Evolutionary conservation across 2,113 vertebrate genomes (phyloP), one percentile per base, ranked within the genome.

Genomic region (Oriolus oriolus): DNA sequence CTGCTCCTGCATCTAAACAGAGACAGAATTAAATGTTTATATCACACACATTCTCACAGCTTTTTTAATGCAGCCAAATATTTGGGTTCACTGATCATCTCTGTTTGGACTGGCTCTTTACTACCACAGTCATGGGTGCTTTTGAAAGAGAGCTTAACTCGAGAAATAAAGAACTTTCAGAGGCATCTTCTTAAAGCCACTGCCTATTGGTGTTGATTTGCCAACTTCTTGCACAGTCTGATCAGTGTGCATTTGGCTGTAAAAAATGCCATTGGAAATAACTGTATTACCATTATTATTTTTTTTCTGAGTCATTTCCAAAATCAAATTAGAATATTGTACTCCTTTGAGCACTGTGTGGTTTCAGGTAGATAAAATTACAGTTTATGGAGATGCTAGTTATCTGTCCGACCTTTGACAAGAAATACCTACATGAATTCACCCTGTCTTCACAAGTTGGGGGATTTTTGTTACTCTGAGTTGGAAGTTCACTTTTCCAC

Each of bases 1-100:
- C 96, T 70, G 97, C 97, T 91, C 96, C 97, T 92, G 96, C 97
- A 97, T 97, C 98, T 98, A 94, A 88, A 83, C 82, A 64, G 47
- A 76, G 19, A 65, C n/a, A 92, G 73, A 93, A 76, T 84, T 14
- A 84, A 70, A 88, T 2, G 10, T 74, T 93, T 77, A 31, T 27
- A 66, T 8, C 21, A 81, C 31, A 61, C 12, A 31, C 13, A 44
- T 61, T 88, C 50, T 83, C 22, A 74, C 7, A 68, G 22, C 16
- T 77, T 78, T 85, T 92, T 74, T 30, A 71, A 57, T 41, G 28
- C n/a, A 89, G 50, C 11, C 50, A 82, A 50, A 41, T 90, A 64
- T 74, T 77, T 84, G 50, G 16, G 5, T 81, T 89, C 54, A 50
- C 41, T 79, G 12, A 76, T 82, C 24, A 73, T 26, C 54, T 35